Conservation (phyloP, 1,140 invertebrate genomes). For the Eupristina koningsbergeri region DNA sequence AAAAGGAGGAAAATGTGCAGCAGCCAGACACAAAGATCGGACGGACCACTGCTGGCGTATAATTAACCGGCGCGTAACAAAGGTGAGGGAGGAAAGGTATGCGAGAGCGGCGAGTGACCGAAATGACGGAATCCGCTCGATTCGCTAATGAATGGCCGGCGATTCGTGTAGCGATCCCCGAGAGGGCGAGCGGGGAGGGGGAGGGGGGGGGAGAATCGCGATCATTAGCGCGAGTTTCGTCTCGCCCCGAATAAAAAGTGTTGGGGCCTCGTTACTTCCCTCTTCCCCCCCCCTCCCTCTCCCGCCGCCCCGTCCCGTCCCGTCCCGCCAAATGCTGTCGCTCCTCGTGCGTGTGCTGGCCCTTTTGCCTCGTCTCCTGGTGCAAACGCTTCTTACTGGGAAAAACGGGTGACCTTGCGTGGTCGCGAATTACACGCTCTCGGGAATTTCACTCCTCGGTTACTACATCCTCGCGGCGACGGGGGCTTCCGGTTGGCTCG, state of each 20-base stretch:
- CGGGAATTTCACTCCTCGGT: slow-evolving; percentile 46
- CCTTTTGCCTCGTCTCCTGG: not conserved
- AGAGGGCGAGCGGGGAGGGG: not conserved
- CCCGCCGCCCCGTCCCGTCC: not conserved
- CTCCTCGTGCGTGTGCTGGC: not conserved
- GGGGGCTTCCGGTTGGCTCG: slow-evolving; percentile 10
- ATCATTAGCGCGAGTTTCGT: slow-evolving; percentile 36
- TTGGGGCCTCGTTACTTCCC: too few relatives aligned
- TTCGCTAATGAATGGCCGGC: slow-evolving; percentile 33
- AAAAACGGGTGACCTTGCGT: slow-evolving; percentile 33
- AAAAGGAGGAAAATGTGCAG: not conserved
- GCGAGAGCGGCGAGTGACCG: slow-evolving; percentile 26
- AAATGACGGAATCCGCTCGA: slow-evolving; percentile 33
- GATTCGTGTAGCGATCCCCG: not conserved
- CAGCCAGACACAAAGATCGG: slow-evolving; percentile 21
- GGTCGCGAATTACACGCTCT: slow-evolving; percentile 42
- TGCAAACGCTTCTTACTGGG: slow-evolving; percentile 31
- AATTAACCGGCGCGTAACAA: slow-evolving; percentile 42
- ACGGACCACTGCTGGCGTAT: slow-evolving; percentile 17
- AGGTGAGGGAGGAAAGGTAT: not conserved
- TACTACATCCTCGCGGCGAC: slow-evolving; percentile 24
- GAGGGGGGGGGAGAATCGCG: slow-evolving; percentile 6
- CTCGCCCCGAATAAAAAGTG: not conserved
- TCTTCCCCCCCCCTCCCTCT: not conserved
- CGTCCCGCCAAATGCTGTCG: not conserved